Evolutionary conservation across 1,140 invertebrate species (phyloP).

Genomic region (Pogonognathellus flavescens): DNA sequence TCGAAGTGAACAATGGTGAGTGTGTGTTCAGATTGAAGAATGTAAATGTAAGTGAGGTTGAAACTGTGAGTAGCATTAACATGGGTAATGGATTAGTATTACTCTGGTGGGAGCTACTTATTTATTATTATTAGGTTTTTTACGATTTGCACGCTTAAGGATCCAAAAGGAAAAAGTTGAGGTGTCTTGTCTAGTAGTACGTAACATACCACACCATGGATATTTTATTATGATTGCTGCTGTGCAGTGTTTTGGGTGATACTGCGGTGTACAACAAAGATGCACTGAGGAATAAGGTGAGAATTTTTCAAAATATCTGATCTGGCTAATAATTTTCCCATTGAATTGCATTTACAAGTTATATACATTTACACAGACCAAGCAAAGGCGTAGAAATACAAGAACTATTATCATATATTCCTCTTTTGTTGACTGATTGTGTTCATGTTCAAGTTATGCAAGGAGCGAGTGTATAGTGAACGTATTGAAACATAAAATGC

Average conservation of each 20-base stretch:
- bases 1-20: too few relatives aligned
- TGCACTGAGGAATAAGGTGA: neutral
- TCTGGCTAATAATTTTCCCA: neutral
- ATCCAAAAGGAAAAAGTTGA: conserved; percentile 23
- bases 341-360: neutral
- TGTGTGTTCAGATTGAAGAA: too few relatives aligned
- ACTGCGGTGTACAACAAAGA: neutral
- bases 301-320: neutral
- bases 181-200: neutral
- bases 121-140: neutral
- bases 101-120: too few relatives aligned
- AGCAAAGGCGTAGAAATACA: neutral
- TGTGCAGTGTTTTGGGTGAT: neutral
- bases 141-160: conserved; percentile 14
- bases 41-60: too few relatives aligned
- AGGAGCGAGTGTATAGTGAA: neutral
- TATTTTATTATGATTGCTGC: neutral
- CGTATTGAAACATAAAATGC: conserved; percentile 13
- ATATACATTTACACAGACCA: too few relatives aligned
- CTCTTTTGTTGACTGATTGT: neutral
- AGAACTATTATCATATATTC: neutral
- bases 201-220: neutral
- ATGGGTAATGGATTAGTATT: too few relatives aligned
- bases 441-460: conserved; percentile 4
- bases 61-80: too few relatives aligned